Evolutionary conservation across 2,888 invertebrate species (phyloP), one percentile per base, ranked within the genome.

Genomic region (Parnassius apollo): DNA sequence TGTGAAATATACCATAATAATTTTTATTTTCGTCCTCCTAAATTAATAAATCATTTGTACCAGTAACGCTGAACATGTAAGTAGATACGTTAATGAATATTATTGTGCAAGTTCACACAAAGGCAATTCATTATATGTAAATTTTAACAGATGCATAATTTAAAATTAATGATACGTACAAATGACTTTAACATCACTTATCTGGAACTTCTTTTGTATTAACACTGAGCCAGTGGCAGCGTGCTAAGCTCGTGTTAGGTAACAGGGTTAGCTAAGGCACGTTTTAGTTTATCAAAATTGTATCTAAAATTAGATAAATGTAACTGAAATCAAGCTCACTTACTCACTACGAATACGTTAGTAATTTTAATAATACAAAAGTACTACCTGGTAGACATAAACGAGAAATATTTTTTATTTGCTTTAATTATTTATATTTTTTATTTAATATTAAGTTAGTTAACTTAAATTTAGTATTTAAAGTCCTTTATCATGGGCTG

Each of bases 201-300:
- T 83, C 80, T 80, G 76, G 74, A 78, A 81, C 79, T 82, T 86
- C 86, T 85, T 86, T 79, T 80, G 78, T 81, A 68, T 76, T 75
- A 76, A 77, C 75, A 71, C 71, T 70, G 68, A 71, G 73, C 80
- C 80, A 77, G 77, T 76, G 80, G 80, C 79, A 78, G 77, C 75
- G 76, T 76, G 77, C 62, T 66, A 35, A 56, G 51, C 48, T 80
- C 76, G 75, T 77, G 74, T 85, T 84, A 82, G 80, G 82, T 81
- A 85, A 87, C 79, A 71, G 74, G 79, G 79, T 87, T 83, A 81
- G 81, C 79, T 79, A 82, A 85, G 85, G 88, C 88, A 89, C 88
- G 89, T 80, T 84, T 77, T 76, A 71, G 71, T 81, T 71, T 85
- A 86, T 86, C 85, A 75, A 76, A 77, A 75, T 75, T 66, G 73